Base-by-base conservation (phyloP, 2,797 vertebrate species). In the Tenualosa ilisha region DNA sequence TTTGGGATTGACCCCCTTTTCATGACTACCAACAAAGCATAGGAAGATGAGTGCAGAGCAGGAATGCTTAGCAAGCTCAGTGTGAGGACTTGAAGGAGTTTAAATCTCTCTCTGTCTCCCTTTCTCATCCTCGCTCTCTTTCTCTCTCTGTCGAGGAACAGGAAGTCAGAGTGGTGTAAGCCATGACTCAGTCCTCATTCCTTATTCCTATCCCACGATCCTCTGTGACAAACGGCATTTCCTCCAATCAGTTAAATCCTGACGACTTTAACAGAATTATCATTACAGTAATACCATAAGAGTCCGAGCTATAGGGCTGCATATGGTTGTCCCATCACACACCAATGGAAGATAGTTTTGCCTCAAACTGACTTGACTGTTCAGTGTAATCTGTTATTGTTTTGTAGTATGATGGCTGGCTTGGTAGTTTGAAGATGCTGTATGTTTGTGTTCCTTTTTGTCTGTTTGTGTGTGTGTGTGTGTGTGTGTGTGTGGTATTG, bases 61-160 rank as follows among this genome's bases (percentile, higher is more conserved):
- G 20, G 3, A 53, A 46, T 54, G 51, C 51, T 59, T 20, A 59
- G 56, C 22, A 59, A n/a, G 22, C 20, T 20, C 17, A 22, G 56
- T 59, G 56, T 22, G 6, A 59, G 17, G 22, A 63, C n/a, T 8
- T 22, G 59, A 24, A 9, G 61, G 4, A 24, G 59, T 24, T 61
- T 24, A 65, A 26, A 65, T 83, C 24, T 83, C 51, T 63, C 46
- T 83, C 9, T 40, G 31, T 31, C 31, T 31, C 22, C 9, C 26
- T 84, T 2, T 37, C 9, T 86, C 72, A 37, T 79, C 82, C 59
- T 82, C 56, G 50, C 15, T 75, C 40, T n/a, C 13, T n/a, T 40
- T 79, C n/a, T 63, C n/a, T 75, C 8, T 50, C 11, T 37, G 4
- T 59, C 20, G 20, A 59, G 56, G 56, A 59, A 59, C 20, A 6